Evolutionary conservation across 2,888 invertebrate genomes (phyloP).

Genomic region (Beris morrisii): DNA sequence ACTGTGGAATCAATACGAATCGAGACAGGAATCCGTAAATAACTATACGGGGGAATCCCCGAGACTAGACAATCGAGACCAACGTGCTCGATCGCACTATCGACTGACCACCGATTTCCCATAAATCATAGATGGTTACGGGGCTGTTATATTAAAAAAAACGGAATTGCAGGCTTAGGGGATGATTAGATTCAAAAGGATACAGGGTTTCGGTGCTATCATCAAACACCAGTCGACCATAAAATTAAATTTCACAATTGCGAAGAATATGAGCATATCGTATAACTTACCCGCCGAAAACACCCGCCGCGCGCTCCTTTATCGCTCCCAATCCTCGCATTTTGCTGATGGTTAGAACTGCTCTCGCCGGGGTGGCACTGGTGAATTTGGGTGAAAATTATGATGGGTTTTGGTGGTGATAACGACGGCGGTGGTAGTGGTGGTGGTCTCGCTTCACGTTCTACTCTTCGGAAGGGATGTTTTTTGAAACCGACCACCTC

Average conservation of each 20-base stretch:
- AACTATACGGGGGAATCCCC: constrained; percentile 8
- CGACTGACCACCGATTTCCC: constrained; percentile 7
- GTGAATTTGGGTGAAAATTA: constrained; percentile 14
- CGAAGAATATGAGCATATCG: neutral
- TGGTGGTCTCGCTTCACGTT: constrained; percentile 10
- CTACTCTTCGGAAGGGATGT: constrained; percentile 3
- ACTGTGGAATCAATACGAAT: constrained; percentile 34
- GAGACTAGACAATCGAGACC: constrained; percentile 1
- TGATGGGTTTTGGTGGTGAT: constrained; percentile 12
- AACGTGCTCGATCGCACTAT: constrained; percentile 1
- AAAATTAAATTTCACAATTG: constrained; percentile 32
- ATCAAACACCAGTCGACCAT: constrained; percentile 28
- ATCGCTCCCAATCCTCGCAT: constrained; percentile 56
- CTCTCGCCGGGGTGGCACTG: constrained; percentile 7
- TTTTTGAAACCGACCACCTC: constrained; percentile 13
- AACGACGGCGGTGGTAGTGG: neutral
- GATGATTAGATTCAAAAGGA: constrained; percentile 19
- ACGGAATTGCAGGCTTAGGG: constrained; percentile 6
- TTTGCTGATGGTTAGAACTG: constrained; percentile 29
- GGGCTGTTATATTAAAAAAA: constrained; percentile 14
- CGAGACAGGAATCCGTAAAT: constrained; percentile 39
- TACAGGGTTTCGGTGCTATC: constrained; percentile 5
- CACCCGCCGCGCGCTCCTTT: constrained; percentile 55
- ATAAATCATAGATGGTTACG: constrained; percentile 23
- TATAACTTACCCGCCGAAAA: constrained; percentile 53